Base-by-base conservation (phyloP, 2,113 vertebrate species). In the Charina bottae region DNA sequence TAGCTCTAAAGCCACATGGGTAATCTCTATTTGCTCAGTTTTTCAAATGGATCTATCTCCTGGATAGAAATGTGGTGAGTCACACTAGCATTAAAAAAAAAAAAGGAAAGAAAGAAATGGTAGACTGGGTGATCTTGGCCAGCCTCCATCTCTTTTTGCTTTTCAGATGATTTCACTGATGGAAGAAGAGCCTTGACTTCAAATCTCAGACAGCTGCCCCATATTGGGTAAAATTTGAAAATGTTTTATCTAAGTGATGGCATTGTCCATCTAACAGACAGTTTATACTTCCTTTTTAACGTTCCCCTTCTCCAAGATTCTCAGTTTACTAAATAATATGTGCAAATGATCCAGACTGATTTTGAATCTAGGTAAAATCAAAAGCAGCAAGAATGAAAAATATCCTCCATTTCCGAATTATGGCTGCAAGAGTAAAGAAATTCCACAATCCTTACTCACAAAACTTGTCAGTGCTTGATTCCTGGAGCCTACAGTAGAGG, bases 401-500 rank as follows among this genome's bases (percentile, higher is more conserved):
- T 11, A 87, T 26, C 24, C 54, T 49, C 37, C 60, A 28, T 87
- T 90, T 11, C 53, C 62, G 62, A 49, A 86, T 87, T 46, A 83
- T 24, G 28, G 46, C 55, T 90, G 62, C 53, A 87, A 59, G 10
- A 83, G 37, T 21, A 62, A 83, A 83, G n/a, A 33, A 56, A 90
- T 53, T 62, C 12, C 37, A 87, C 26, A 21, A 17, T 87, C 60
- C 37, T 55, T 26, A 55, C 21, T 68, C 49, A 49, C 86, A 88
- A 68, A 83, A 84, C 17, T 28, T 62, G n/a, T 78, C 7, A 42
- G 33, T 83, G 56, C 42, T 83, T 60, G 56, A 28, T 62, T 89
- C 42, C 49, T 3, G n/a, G 62, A 46, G 21, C 64, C 85, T 17
- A 93, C 94, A 78, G 94, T 93, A 95, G 94, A 85, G 87, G 96